These are phyloP conservation scores for Strigamia transsilvanica DNA, from an alignment of 2,888 invertebrate species.

Conservation along the genomic window DNA sequence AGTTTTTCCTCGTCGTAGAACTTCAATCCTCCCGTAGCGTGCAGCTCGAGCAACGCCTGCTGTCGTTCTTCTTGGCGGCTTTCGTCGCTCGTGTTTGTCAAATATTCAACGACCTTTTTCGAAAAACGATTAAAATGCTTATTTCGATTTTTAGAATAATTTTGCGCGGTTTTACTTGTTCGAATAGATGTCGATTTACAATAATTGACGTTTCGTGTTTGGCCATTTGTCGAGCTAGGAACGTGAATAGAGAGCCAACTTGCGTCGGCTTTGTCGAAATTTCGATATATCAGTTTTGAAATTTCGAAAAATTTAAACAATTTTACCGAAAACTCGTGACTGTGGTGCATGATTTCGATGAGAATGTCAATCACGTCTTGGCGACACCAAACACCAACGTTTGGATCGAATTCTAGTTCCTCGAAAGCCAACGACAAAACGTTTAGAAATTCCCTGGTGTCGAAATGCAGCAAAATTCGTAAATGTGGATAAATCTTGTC, in stretches of 20 bases:
- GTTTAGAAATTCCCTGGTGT: conserved; percentile 84
- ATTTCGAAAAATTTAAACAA: neutral
- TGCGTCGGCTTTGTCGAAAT: conserved; percentile 68
- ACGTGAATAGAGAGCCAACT: conserved; percentile 73
- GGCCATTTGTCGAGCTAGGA: conserved; percentile 73
- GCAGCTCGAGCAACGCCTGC: conserved; percentile 76
- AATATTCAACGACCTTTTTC: conserved; percentile 67
- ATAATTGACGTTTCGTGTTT: conserved; percentile 65
- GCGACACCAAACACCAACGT: conserved; percentile 70
- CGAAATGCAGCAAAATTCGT: conserved; percentile 79
- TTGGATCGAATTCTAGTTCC: conserved; percentile 76
- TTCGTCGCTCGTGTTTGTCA: conserved; percentile 65
- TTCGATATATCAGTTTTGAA: neutral
- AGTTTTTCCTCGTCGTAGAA: conserved; percentile 71
- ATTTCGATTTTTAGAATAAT: neutral
- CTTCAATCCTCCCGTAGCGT: conserved; percentile 71
- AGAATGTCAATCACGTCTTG: conserved; percentile 82
- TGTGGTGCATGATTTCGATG: conserved; percentile 74
- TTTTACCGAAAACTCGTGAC: conserved; percentile 73
- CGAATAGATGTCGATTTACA: conserved; percentile 69
- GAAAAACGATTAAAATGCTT: too few species aligned
- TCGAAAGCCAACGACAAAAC: conserved; percentile 85
- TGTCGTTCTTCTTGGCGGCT: conserved; percentile 72
- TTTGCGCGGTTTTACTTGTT: conserved; percentile 65
- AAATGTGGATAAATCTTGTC: conserved; percentile 58